Evolutionary conservation across 2,888 invertebrate species (phyloP), one percentile per base, ranked within the genome.

Genomic region (Polietes domitor): DNA sequence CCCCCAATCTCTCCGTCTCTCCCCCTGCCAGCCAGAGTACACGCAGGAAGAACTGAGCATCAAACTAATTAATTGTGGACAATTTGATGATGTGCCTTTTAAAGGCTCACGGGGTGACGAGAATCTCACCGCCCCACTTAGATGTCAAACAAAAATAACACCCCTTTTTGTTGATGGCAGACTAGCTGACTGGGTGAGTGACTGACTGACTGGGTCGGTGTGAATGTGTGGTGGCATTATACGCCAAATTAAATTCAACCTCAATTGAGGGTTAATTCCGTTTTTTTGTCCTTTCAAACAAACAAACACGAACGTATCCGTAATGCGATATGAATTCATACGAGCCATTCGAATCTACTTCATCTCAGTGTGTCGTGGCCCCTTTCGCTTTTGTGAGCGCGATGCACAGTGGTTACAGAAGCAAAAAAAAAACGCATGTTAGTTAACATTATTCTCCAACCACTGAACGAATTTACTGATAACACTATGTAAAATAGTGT

Each of bases 161-260:
- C 87, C 77, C 65, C 76, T 85, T 81, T 79, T 55, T 61, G 74
- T 55, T 47, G 37, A 61, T 43, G 53, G 53, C 53, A 70, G 17
- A 53, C 19, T 50, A 75, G 72, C 70, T 75, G 77, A 53, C 61
- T 68, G 24, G 77, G 24, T 68, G 41, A 74, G 53, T 71, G 21
- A 50, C 37, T 70, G 12, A 28, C 58, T 72, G 43, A 43, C 24
- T 68, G 41, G 37, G 68, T 68, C 17, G 10, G 32, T 47, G 47
- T 24, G 28, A n/a, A 24, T 77, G 68, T 17, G 50, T 53, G 28
- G 87, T 87, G 72, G 73, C 87, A 89, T 89, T 91, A 91, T 90
- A 90, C 90, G 91, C 91, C 91, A 91, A 91, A 91, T 91, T 91
- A 91, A 91, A 90, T 91, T 91, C 91, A 91, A 91, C 91, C 91